These are phyloP conservation scores for Ochropleura plecta DNA, from an alignment of 2,888 invertebrate species.

Conservation along the genomic window DNA sequence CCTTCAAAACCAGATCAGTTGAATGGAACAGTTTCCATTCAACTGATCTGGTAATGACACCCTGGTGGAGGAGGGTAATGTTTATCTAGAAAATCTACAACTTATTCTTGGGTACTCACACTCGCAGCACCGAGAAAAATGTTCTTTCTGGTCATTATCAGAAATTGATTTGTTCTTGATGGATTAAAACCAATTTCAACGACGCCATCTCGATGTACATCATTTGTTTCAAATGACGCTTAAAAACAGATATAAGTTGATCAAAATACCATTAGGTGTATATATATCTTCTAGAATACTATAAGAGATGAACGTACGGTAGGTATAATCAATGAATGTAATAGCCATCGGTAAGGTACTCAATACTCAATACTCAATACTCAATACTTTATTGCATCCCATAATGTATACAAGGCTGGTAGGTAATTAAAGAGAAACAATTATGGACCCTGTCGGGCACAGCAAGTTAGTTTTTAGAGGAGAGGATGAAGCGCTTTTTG, in stretches of 20 bases:
- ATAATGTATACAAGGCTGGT: too few relatives aligned
- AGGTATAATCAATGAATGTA: background rate
- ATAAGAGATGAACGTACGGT: background rate
- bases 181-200: constrained; percentile 82
- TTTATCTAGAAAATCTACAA: background rate
- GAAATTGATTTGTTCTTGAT: constrained; percentile 77
- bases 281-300: background rate
- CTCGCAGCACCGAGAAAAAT: constrained; percentile 81
- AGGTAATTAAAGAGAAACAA: too few relatives aligned
- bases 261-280: background rate
- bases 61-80: background rate
- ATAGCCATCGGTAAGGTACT: background rate
- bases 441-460: too few relatives aligned
- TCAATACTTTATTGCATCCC: too few relatives aligned
- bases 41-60: background rate
- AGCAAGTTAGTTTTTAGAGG: too few relatives aligned
- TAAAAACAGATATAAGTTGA: constrained; percentile 34
- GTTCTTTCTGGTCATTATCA: constrained; percentile 79
- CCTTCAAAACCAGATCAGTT: too few relatives aligned
- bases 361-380: too few relatives aligned
- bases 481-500: too few relatives aligned
- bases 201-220: constrained; percentile 72
- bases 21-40: too few relatives aligned
- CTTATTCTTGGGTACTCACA: constrained; percentile 68
- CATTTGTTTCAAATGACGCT: constrained; percentile 72